Evolutionary conservation across 2,888 invertebrate genomes (phyloP).

Genomic region (Tachystola acroxantha): DNA sequence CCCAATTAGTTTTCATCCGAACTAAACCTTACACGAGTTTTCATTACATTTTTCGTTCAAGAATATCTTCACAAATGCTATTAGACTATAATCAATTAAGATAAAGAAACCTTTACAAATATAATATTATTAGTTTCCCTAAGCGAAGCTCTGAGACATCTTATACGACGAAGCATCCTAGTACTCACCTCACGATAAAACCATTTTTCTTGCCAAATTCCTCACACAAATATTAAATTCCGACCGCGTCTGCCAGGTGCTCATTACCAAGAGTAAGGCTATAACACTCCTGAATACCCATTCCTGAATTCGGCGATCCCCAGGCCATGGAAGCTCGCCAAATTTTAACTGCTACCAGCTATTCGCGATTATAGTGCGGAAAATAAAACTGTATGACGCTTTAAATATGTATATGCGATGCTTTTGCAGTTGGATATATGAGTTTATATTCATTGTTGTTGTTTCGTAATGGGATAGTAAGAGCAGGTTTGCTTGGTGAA

Average conservation of each 20-base stretch:
- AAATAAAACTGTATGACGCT: constrained; percentile 3
- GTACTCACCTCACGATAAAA: neutral
- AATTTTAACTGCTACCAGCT: constrained; percentile 31
- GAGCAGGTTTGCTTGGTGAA: too few relatives aligned
- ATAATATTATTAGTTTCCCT: too few relatives aligned
- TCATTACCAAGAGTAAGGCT: constrained; percentile 21
- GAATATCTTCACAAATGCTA: too few relatives aligned
- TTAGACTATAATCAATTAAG: too few relatives aligned
- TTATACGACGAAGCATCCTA: neutral
- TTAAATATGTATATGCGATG: neutral
- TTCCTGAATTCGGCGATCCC: neutral
- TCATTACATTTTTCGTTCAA: too few relatives aligned
- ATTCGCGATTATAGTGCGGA: constrained; percentile 2
- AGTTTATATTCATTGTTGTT: constrained; percentile 1
- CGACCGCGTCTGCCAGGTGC: constrained; percentile 17
- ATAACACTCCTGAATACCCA: constrained; percentile 18
- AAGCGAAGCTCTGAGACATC: too few relatives aligned
- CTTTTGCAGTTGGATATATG: neutral
- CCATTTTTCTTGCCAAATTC: constrained; percentile 2
- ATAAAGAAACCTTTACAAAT: too few relatives aligned
- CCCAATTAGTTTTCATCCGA: too few relatives aligned
- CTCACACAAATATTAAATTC: constrained; percentile 10
- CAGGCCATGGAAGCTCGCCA: constrained; percentile 33
- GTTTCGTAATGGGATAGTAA: too few relatives aligned
- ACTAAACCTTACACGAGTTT: too few relatives aligned